Percentiles rank a stretch among this genome's conserved stretches.
phyloP scores from a whole-genome alignment of 2,797 vertebrate genomes.

The Lagorchestes hirsutus region DNA sequence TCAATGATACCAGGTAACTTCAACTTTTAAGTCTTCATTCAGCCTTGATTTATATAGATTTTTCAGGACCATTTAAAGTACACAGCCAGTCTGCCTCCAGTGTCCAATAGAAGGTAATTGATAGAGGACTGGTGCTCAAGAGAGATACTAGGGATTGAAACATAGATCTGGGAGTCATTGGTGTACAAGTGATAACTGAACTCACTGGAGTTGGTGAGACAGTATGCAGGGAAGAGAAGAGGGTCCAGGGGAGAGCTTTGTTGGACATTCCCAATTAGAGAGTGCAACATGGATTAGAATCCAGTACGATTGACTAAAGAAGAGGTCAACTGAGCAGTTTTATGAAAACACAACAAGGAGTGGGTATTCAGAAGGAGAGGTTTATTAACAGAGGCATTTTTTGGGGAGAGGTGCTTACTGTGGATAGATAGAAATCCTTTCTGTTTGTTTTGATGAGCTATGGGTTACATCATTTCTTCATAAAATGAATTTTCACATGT shows the following conservation, averaged over 20 bases:
- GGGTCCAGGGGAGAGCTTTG: not conserved
- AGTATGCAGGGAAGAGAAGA: not conserved
- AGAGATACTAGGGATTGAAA: not conserved
- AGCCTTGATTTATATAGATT: not conserved
- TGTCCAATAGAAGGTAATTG: not conserved
- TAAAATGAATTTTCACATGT: not conserved
- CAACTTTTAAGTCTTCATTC: not conserved
- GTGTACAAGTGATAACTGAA: not conserved
- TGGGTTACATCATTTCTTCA: not conserved
- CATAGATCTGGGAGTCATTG: not conserved
- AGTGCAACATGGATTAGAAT: not conserved
- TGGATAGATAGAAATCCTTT: not conserved
- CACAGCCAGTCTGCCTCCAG: not conserved
- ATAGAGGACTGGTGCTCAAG: not conserved
- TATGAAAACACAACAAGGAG: not conserved
- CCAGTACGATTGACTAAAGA: not conserved
- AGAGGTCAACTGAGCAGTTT: not conserved
- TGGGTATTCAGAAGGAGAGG: not conserved
- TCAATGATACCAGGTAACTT: not conserved
- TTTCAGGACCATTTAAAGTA: not conserved
- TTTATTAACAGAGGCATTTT: not conserved
- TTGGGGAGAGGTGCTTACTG: not conserved
- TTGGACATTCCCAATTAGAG: not conserved
- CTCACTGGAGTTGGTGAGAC: not conserved
- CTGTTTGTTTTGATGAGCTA: not conserved